Conservation (phyloP, 2,888 invertebrate genomes). For the Drepana falcataria region DNA sequence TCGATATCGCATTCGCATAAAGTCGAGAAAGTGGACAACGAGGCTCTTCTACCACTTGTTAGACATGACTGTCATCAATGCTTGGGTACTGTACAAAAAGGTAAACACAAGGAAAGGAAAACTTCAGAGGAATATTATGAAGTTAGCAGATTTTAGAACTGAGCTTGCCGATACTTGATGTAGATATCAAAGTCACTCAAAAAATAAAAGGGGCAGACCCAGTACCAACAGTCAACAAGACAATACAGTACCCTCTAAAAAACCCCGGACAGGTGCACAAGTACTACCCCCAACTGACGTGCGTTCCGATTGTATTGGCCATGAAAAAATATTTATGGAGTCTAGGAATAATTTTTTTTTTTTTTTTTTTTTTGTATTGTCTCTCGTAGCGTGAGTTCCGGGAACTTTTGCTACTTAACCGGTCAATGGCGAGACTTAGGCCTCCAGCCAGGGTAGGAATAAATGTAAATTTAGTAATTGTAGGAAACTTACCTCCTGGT, state of each 20-base stretch:
- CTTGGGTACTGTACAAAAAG: conserved; percentile 10
- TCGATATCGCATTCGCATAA: conserved; percentile 26
- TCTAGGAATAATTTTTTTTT: too few relatives aligned
- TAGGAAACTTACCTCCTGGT: conserved; percentile 10
- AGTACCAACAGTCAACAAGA: conserved; percentile 4
- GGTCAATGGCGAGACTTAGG: too few relatives aligned
- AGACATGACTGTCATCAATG: too few relatives aligned
- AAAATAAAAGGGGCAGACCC: conserved; percentile 9
- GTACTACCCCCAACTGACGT: conserved; percentile 28
- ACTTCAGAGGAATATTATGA: conserved; percentile 11
- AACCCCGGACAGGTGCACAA: conserved; percentile 26
- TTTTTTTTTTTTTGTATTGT: too few relatives aligned
- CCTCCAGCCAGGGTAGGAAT: too few relatives aligned
- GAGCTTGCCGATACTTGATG: conserved; percentile 12
- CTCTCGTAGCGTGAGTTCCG: too few relatives aligned
- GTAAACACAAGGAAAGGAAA: conserved; percentile 9
- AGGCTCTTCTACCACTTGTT: conserved; percentile 25
- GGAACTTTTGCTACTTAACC: too few relatives aligned
- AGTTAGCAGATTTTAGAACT: conserved; percentile 16
- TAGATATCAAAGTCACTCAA: conserved; percentile 3
- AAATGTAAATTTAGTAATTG: conserved; percentile 23
- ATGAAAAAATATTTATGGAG: conserved; percentile 30
- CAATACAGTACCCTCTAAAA: conserved; percentile 11
- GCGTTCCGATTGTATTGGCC: conserved; percentile 28
- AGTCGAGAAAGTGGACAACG: conserved; percentile 24